Evolutionary conservation across 2,888 invertebrate genomes (phyloP), one percentile per base, ranked within the genome.

Genomic region (Thyatira batis): DNA sequence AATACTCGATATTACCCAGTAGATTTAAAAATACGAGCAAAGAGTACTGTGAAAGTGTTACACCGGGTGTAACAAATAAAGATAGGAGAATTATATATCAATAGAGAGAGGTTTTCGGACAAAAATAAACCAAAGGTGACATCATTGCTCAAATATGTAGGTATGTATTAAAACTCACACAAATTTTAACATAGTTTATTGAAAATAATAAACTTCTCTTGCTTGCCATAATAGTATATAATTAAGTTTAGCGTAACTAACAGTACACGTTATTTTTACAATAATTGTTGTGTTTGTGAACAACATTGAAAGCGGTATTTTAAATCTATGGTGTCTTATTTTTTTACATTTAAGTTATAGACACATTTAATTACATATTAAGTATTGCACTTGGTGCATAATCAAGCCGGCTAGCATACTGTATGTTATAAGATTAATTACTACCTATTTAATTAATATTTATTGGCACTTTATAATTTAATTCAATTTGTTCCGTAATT

Each of bases 181-280:
- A 59, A 57, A 74, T 73, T 65, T 66, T 84, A 88, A 86, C 82
- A 82, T 78, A 78, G 79, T 91, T 91, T 91, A 90, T 87, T 90
- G 80, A 88, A 88, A 87, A 89, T 84, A 85, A 90, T 88, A 86
- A 87, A 87, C 80, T 73, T 85, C 69, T 83, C 72, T 80, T 73
- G 54, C 70, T 69, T 65, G 70, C 70, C 67, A 48, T 27, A 48
- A 27, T 78, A 65, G 67, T 80, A 80, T 81, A 80, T 80, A 79
- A 72, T 70, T 61, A 63, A 67, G 63, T 59, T 68, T 65, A 74
- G 73, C 72, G 57, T 69, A 55, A 58, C 64, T 46, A 25, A 46
- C 13, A 63, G 54, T 27, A 58, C 53, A 60, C 39, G 30, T 43
- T 13, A 44, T 46, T 49, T 50, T 58, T 63, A 55, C 50, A 54